Evolutionary conservation across 2,888 invertebrate genomes (phyloP).

Genomic region (Campoplex nolae): DNA sequence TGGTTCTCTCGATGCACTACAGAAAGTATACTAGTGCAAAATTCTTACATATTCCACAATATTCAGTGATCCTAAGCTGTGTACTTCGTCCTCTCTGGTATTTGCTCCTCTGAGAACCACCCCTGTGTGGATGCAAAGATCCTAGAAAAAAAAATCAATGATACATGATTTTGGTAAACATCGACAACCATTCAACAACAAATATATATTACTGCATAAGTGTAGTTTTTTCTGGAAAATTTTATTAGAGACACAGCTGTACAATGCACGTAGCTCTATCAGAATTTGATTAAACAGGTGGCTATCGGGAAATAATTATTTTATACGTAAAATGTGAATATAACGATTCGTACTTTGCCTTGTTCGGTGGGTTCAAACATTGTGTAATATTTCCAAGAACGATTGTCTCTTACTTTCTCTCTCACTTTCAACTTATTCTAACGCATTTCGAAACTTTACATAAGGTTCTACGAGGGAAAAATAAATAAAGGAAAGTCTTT

Average conservation of each 20-base stretch:
- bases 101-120: constrained; percentile 89
- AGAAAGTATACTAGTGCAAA: neutral
- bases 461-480: neutral
- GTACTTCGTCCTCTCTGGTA: constrained; percentile 86
- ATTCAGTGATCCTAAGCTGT: constrained; percentile 89
- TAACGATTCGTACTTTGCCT: constrained; percentile 78
- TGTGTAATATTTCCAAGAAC: constrained; percentile 49
- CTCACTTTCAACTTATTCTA: constrained; percentile 36
- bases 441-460: constrained; percentile 56
- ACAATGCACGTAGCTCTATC: constrained; percentile 24
- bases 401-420: neutral
- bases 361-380: constrained; percentile 82
- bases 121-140: constrained; percentile 92
- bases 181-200: neutral
- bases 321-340: constrained; percentile 7
- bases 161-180: neutral
- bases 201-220: neutral
- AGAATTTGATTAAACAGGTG: neutral
- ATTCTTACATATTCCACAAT: constrained; percentile 87
- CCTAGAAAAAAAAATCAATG: constrained; percentile 83
- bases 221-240: neutral
- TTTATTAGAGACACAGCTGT: neutral
- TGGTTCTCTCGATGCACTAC: too few relatives aligned
- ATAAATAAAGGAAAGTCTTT: constrained; percentile 1
- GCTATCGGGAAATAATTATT: neutral